phyloP scores from a whole-genome alignment of 1,140 invertebrate genomes.

The Theocolax elegans region DNA sequence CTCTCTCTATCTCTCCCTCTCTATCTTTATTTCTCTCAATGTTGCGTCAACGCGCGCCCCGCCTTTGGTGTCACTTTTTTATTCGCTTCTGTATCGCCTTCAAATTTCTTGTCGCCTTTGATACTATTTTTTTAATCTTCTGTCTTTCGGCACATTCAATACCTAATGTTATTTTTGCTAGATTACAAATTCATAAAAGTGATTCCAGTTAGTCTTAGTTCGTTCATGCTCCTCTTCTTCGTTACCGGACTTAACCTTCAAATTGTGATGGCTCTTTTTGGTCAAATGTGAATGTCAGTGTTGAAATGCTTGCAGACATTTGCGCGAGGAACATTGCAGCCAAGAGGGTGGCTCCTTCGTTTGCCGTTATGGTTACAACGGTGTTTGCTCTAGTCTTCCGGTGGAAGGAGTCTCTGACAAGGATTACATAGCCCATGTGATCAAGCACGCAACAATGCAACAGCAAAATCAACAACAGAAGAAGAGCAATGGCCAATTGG shows the following conservation, averaged over 20 bases:
- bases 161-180: conserved; percentile 1
- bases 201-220: conserved; percentile 2
- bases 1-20: background rate
- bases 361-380: conserved; percentile 90
- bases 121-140: background rate
- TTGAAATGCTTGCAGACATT: conserved; percentile 71
- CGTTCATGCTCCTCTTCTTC: background rate
- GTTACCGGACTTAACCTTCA: conserved; percentile 15
- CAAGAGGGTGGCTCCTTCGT: conserved; percentile 90
- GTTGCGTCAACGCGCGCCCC: background rate
- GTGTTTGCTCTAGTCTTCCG: conserved; percentile 85
- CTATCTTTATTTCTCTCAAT: background rate
- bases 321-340: conserved; percentile 84
- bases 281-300: conserved; percentile 10
- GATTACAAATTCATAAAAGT: conserved; percentile 9
- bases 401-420: conserved; percentile 88
- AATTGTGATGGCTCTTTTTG: background rate
- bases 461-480: conserved; percentile 60
- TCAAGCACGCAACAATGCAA: conserved; percentile 80
- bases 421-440: conserved; percentile 89
- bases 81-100: too few species aligned
- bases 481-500: conserved; percentile 59
- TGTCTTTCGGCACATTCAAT: too few species aligned
- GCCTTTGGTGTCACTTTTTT: too few species aligned
- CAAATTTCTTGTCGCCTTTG: too few species aligned